Evolutionary conservation across 2,888 invertebrate genomes (phyloP), one percentile per base, ranked within the genome.

Genomic region (Aphodius sticticus): DNA sequence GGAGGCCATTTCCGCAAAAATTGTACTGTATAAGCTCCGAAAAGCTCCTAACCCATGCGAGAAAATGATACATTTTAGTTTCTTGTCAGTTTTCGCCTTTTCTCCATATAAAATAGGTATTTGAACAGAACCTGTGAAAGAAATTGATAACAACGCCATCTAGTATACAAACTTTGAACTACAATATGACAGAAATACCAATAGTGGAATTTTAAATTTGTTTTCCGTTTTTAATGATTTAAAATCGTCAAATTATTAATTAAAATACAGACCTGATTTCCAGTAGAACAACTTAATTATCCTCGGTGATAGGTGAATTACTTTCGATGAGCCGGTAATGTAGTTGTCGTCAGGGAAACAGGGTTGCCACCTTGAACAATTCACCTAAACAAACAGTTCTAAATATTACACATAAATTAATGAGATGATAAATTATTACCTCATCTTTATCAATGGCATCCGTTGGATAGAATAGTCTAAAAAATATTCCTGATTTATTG

Each of bases 11-110:
- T 94, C 93, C 72, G 90, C 88, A 85, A 92, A 92, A 72, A 92
- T 89, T 4, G 91, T 90, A 36, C 92, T 91, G 85, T 93, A 93
- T n/a, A 92, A 89, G 78, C 92, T 92, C 81, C 93, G 87, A 83
- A 90, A 91, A 0, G 92, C 93, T 0, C 93, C 93, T 37, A 93
- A 89, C 0, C 94, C 94, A 86, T 94, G 94, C 0, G 93, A 93
- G 84, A 94, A 91, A 36, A 94, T 87, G 38, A 94, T 85, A 16
- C 93, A 91, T 70, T 93, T 93, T 79, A 92, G 82, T 83, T 88
- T 87, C 71, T 86, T 81, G 14, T 85, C 85, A 2, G 84, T 84
- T 81, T 84, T 86, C n/a, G 90, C 89, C 80, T 89, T 89, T 69
- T 89, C 90, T 79, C 91, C 87, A 83, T 91, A 91, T 69, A 91